These are phyloP conservation scores for Daphoenositta chrysoptera DNA, from an alignment of 2,113 vertebrate species.

Conservation along the genomic window DNA sequence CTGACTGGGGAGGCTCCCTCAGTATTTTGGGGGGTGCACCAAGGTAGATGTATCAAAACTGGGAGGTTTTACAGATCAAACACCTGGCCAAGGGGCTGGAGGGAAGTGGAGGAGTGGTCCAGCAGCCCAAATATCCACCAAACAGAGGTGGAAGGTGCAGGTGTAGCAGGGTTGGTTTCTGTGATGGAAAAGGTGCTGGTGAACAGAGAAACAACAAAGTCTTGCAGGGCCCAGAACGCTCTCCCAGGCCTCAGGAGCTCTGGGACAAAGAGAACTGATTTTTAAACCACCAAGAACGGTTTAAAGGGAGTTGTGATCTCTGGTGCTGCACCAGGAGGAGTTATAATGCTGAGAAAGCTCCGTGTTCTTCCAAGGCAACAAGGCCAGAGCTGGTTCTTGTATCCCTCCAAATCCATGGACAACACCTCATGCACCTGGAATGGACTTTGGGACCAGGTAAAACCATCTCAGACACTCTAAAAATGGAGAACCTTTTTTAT, in stretches of 20 bases:
- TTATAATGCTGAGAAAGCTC: not conserved
- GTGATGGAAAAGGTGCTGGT: not conserved
- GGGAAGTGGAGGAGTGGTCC: not conserved
- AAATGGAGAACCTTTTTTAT: not conserved
- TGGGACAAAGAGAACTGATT: not conserved
- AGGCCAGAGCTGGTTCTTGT: not conserved
- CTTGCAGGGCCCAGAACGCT: not conserved
- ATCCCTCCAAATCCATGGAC: not conserved
- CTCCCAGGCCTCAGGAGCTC: not conserved
- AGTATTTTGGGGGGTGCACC: not conserved
- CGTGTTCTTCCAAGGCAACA: rapidly evolving
- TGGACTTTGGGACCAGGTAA: not conserved
- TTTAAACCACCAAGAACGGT: not conserved
- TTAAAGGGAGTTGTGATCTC: not conserved
- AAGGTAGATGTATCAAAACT: not conserved
- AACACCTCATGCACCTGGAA: not conserved
- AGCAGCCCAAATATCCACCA: not conserved
- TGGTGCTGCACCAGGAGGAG: not conserved
- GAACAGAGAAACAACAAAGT: not conserved
- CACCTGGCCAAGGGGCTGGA: not conserved
- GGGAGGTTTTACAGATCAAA: not conserved
- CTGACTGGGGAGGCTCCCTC: not conserved
- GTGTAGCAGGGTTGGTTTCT: not conserved
- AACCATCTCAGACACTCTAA: not conserved
- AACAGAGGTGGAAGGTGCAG: not conserved